Evolutionary conservation across 2,113 vertebrate species (phyloP).

Genomic region (Alouatta palliata): DNA sequence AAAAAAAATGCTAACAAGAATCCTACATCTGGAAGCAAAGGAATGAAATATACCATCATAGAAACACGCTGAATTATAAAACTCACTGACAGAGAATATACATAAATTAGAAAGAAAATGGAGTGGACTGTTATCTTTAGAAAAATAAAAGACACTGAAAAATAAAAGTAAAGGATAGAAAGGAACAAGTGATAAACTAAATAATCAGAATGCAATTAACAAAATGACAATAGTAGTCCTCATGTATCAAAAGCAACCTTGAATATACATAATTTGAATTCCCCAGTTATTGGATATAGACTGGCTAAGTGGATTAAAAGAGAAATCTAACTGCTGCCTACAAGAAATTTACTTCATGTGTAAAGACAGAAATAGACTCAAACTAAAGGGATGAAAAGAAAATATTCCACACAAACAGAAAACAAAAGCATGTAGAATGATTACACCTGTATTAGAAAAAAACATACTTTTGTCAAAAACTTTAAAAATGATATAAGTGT

Average conservation of each 20-base stretch:
- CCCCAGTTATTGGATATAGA: no score
- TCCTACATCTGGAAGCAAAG: neutral
- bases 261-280: no score
- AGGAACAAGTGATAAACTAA: neutral
- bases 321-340: no score
- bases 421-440: neutral
- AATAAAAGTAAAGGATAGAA: neutral
- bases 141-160: neutral
- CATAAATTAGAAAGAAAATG: neutral
- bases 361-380: neutral
- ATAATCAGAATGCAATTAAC: neutral
- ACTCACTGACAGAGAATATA: neutral
- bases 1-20: neutral
- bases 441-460: neutral
- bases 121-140: neutral
- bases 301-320: no score
- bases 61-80: neutral
- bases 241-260: no score
- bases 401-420: neutral
- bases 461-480: neutral
- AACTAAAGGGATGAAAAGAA: neutral
- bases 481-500: neutral
- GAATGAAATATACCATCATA: no score
- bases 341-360: neutral
- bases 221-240: no score